phyloP scores from a whole-genome alignment of 2,888 invertebrate species.

The Phaonia tiefii region DNA sequence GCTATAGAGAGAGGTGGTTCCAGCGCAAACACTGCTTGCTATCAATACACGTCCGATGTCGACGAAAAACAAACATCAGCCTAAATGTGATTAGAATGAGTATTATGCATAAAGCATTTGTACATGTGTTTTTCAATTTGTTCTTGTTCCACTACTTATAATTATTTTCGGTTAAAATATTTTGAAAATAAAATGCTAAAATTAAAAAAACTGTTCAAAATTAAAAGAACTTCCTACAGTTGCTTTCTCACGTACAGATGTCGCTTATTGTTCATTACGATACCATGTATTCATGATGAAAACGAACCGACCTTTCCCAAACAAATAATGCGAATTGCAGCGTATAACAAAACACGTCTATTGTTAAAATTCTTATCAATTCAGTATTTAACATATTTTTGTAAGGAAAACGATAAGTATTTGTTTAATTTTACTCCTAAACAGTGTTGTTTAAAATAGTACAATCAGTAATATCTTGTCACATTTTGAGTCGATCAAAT shows the following conservation, averaged over 20 bases:
- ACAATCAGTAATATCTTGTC: too few species aligned
- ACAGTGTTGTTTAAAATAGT: too few species aligned
- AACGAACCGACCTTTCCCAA: too few species aligned
- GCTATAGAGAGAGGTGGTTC: background rate
- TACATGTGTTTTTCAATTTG: conserved; percentile 9
- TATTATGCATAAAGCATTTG: background rate
- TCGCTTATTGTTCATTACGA: too few species aligned
- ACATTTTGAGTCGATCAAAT: too few species aligned
- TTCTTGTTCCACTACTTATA: background rate
- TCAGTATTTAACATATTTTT: conserved; percentile 20
- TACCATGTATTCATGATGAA: too few species aligned
- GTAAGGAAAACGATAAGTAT: conserved; percentile 49
- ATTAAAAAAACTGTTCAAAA: conserved; percentile 12
- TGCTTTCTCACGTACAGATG: too few species aligned
- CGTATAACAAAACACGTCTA: too few species aligned
- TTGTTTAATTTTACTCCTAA: conserved; percentile 27
- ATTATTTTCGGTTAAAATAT: conserved; percentile 34
- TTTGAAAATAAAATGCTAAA: conserved; percentile 40
- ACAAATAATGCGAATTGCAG: too few species aligned
- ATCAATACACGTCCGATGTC: conserved; percentile 13
- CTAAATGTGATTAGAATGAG: conserved; percentile 43
- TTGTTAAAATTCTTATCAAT: conserved; percentile 49
- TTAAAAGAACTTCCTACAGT: too few species aligned
- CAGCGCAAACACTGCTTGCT: conserved; percentile 16
- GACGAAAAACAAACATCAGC: conserved; percentile 21